Evolutionary conservation across 2,797 vertebrate species (phyloP).

Genomic region (Coracias cyanogaster): DNA sequence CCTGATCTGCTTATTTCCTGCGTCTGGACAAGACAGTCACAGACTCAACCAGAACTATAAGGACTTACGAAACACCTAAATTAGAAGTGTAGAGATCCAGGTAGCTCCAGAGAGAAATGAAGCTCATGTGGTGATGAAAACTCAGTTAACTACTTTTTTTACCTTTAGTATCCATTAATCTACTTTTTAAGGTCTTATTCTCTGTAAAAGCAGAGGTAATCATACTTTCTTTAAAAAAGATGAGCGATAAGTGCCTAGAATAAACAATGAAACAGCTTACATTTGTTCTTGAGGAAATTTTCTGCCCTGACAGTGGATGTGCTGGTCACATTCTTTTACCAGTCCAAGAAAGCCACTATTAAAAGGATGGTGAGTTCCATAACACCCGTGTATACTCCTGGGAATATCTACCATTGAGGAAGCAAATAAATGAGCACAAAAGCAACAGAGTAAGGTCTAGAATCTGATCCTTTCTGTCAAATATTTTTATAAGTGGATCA

Average conservation of each 20-base stretch:
- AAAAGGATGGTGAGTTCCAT: background rate
- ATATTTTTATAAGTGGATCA: background rate
- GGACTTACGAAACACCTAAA: background rate
- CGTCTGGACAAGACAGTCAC: background rate
- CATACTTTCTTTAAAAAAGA: background rate
- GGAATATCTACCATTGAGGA: background rate
- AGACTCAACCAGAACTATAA: background rate
- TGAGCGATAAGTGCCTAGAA: background rate
- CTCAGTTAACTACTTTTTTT: background rate
- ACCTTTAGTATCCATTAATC: background rate
- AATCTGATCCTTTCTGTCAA: background rate
- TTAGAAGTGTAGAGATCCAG: background rate
- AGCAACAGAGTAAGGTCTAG: background rate
- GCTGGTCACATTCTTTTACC: background rate
- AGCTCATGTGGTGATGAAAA: background rate
- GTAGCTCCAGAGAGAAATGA: background rate
- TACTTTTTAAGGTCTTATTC: background rate
- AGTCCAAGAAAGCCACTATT: background rate
- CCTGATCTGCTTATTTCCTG: background rate
- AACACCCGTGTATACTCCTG: accelerated
- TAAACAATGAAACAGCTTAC: background rate
- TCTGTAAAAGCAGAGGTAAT: background rate
- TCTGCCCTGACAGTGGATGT: background rate
- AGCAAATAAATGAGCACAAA: background rate
- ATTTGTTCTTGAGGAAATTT: background rate